Evolutionary conservation across 2,888 invertebrate genomes (phyloP).

Genomic region (Morinoia aosen): DNA sequence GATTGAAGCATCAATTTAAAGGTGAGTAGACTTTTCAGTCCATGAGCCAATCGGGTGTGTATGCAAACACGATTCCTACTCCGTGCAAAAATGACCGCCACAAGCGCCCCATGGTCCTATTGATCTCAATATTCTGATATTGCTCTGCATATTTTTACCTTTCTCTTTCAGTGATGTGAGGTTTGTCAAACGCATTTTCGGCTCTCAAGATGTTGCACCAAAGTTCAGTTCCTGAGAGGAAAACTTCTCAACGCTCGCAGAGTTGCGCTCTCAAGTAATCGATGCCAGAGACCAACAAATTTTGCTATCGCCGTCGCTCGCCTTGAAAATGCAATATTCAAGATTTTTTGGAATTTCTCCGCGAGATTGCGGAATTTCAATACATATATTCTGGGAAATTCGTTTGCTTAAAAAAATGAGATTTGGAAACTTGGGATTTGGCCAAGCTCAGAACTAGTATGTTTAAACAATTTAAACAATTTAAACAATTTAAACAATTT

Average conservation of each 20-base stretch:
- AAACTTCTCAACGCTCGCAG: not conserved
- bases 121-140: too few relatives aligned
- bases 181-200: not conserved
- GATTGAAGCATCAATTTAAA: too few relatives aligned
- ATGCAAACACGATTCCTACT: too few relatives aligned
- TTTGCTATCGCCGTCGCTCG: not conserved
- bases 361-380: not conserved
- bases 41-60: too few relatives aligned
- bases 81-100: too few relatives aligned
- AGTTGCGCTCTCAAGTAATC: not conserved
- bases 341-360: not conserved
- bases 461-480: too few relatives aligned
- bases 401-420: not conserved
- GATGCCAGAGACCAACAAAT: not conserved
- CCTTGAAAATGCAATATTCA: not conserved
- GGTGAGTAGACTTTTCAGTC: too few relatives aligned
- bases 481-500: too few relatives aligned
- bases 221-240: not conserved
- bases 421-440: not conserved
- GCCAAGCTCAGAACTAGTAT: not conserved
- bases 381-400: not conserved
- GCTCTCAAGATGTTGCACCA: not conserved
- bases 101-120: too few relatives aligned
- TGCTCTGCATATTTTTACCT: too few relatives aligned
- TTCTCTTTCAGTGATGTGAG: too few relatives aligned